Evolutionary conservation across 2,888 invertebrate species (phyloP), one percentile per base, ranked within the genome.

Genomic region (Chelonus formosanus): DNA sequence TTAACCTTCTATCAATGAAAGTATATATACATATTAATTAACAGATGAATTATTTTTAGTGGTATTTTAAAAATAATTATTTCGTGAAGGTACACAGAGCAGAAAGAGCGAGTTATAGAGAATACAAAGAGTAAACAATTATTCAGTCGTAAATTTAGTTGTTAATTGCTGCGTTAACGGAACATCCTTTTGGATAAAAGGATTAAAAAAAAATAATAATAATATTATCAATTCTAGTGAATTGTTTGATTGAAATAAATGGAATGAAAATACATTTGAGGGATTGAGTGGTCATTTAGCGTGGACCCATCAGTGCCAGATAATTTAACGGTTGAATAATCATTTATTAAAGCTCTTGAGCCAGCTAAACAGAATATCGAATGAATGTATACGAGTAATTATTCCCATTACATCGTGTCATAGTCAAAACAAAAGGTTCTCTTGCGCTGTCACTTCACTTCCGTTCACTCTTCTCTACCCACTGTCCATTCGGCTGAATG

Each of bases 401-500:
- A 66, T 66, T 66, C 55, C 47, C 66, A 66, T 66, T 66, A 66
- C 66, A 66, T 31, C 47, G 34, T 10, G 53, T 62, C 36, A 67
- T 62, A 53, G 58, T 57, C 40, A 58, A 67, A 67, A 67, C 66
- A 67, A 66, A 66, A 66, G 65, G 50, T 56, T 50, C 57, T 55
- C 60, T 70, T 60, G 60, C 64, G 61, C 43, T 57, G 55, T 55
- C 43, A 67, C 55, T 65, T 60, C 43, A 54, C 47, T 48, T 57
- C 62, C 56, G 52, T 65, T 67, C 56, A 60, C 55, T 47, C 62
- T 55, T 55, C 64, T 45, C 53, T 55, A 34, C 20, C 20, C 36
- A 44, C 56, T 62, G 36, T 58, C 62, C 57, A 48, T 64, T 47
- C 63, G 62, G 53, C 59, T 67, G 68, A 73, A 72, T 67, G 75